Evolutionary conservation across 2,888 invertebrate genomes (phyloP), one percentile per base, ranked within the genome.

Genomic region (Aporophyla nigra): DNA sequence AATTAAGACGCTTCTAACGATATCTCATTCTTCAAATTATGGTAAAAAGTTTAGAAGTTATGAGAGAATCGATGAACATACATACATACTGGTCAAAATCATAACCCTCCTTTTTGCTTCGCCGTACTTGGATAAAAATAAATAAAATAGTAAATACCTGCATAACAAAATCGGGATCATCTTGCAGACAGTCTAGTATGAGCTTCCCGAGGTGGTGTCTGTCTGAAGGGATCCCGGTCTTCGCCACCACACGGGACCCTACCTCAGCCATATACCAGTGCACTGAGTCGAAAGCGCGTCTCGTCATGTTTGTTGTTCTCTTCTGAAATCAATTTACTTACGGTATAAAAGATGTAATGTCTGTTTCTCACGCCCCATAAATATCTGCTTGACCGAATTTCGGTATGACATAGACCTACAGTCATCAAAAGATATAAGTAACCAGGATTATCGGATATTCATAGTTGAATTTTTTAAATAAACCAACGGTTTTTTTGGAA

Each of bases 141-240:
- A 43, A 43, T 43, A 6, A n/a, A 40, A 62, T 24, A 24, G 2
- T 10, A 14, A 24, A n/a, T 88, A 95, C 94, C 92, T 94, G 95
- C 78, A 90, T 56, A 4, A 94, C n/a, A 70, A 92, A 92, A n/a
- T 93, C 91, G 0, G 93, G 94, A 1, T 89, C 91, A 70, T 94
- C 93, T 65, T 90, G 91, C 5, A 95, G 86, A 75, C 91, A 87
- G n/a, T 91, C 91, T 71, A 94, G 81, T 54, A 94, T 86, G 0
- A 95, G 86, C 82, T 95, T 95, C 4, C 95, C 95, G 5, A 95
- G 82, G 72, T 95, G 95, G 58, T 89, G 83, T 51, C 93, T 83
- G 79, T 95, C 95, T 19, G 85, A 78, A 0, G 94, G 90, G 19
- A 90, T 91, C 0, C 94, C 93, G 0, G 92, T 86, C 63, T 91